A percentile compares a stretch with the other conserved stretches of the same genome.
Conservation (phyloP, 2,797 vertebrate species). For the Acropternis orthonyx region DNA sequence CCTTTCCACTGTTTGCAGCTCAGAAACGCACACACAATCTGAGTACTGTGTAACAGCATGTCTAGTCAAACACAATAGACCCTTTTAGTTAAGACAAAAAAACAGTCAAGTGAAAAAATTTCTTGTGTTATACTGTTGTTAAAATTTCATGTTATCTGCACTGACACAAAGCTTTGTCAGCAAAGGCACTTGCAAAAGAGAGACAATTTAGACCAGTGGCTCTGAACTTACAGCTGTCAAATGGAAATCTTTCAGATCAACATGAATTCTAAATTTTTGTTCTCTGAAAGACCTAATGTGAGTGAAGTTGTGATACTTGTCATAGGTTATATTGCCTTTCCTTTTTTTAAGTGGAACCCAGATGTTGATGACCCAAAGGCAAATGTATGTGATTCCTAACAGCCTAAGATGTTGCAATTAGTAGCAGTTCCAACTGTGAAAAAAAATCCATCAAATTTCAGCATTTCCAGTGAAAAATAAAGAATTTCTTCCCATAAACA, state of each 20-base stretch:
- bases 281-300: not conserved
- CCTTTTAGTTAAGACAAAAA: not conserved
- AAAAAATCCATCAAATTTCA: not conserved
- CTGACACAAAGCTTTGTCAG: not conserved
- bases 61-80: not conserved
- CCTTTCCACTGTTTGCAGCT: not conserved
- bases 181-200: not conserved
- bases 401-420: not conserved
- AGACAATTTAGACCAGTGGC: not conserved
- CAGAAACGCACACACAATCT: rapidly evolving
- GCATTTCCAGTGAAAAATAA: not conserved
- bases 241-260: not conserved
- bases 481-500: not conserved
- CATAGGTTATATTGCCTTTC: not conserved
- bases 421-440: not conserved
- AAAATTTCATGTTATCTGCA: not conserved
- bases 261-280: not conserved
- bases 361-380: not conserved
- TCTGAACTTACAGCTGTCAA: not conserved
- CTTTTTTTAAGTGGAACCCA: not conserved
- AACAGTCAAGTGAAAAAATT: not conserved
- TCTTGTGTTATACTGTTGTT: not conserved
- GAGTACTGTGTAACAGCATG: not conserved
- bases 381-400: not conserved
- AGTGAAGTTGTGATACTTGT: not conserved